Evolutionary conservation across 2,888 invertebrate genomes (phyloP).

Genomic region (Xestia sexstrigata): DNA sequence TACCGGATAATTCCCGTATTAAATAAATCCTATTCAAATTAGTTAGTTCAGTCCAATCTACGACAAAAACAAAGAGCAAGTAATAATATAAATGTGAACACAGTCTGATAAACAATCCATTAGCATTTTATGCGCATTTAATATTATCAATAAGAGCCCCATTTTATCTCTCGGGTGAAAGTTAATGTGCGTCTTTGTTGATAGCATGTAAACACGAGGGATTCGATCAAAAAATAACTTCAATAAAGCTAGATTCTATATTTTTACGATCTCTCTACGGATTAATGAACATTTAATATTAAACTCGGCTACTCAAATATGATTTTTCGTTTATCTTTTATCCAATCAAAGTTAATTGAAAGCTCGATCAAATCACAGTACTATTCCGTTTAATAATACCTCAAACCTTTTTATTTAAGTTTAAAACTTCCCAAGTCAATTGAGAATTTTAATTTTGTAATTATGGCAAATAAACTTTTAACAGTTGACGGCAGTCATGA

Average conservation of each 20-base stretch:
- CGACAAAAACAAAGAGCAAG: conserved; percentile 19
- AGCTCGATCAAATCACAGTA: conserved; percentile 42
- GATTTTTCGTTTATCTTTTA: conserved; percentile 47
- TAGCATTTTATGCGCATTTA: conserved; percentile 15
- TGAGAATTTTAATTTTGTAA: conserved; percentile 75
- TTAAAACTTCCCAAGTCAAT: conserved; percentile 60
- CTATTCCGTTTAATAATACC: conserved; percentile 35
- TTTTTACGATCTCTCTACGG: conserved; percentile 36
- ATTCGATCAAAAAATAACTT: conserved; percentile 43
- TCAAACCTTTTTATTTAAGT: conserved; percentile 33
- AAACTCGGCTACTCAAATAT: conserved; percentile 36
- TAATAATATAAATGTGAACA: conserved; percentile 34
- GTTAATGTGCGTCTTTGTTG: conserved; percentile 42
- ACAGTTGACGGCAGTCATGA: conserved; percentile 84
- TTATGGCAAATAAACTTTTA: conserved; percentile 79
- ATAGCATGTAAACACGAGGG: conserved; percentile 40
- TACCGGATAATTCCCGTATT: conserved; percentile 35
- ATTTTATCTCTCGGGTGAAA: conserved; percentile 49
- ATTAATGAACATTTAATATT: conserved; percentile 48
- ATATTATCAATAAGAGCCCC: conserved; percentile 29
- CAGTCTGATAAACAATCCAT: conserved; percentile 36
- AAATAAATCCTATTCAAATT: conserved; percentile 50
- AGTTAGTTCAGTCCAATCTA: conserved; percentile 14
- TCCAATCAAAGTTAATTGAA: conserved; percentile 50
- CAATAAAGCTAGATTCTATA: conserved; percentile 26